Percentiles rank a stretch among this genome's conserved stretches.
These are phyloP conservation scores for Nomada flava DNA, from an alignment of 2,888 invertebrate genomes.

Conservation along the genomic window DNA sequence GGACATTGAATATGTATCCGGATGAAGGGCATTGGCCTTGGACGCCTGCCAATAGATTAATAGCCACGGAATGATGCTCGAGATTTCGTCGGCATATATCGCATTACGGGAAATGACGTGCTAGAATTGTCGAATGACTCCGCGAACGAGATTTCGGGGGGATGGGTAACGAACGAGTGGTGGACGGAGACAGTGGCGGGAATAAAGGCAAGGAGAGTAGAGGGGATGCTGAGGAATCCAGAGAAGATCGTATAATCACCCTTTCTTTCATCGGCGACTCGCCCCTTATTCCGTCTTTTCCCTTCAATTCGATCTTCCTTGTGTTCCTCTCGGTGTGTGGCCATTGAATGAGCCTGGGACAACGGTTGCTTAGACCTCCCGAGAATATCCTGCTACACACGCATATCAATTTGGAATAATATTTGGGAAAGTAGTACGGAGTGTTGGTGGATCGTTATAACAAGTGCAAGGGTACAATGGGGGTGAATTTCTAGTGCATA, in stretches of 20 bases:
- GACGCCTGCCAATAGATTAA: constrained; percentile 82
- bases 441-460: not conserved
- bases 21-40: constrained; percentile 81
- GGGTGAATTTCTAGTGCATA: not conserved
- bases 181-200: constrained; percentile 38
- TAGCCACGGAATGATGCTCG: constrained; percentile 82
- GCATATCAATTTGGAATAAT: not conserved
- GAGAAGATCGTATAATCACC: constrained; percentile 56
- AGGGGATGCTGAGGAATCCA: constrained; percentile 31
- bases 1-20: constrained; percentile 79
- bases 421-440: not conserved
- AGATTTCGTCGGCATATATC: constrained; percentile 79
- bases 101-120: constrained; percentile 83
- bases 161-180: constrained; percentile 29
- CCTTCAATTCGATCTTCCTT: constrained; percentile 31
- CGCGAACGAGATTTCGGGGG: constrained; percentile 64
- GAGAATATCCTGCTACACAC: not conserved
- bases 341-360: constrained; percentile 71
- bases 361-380: constrained; percentile 36
- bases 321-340: constrained; percentile 65
- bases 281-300: constrained; percentile 42
- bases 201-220: constrained; percentile 13
- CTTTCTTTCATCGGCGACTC: constrained; percentile 49
- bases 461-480: too few relatives aligned
- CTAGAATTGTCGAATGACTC: constrained; percentile 78